phyloP scores from a whole-genome alignment of 2,797 vertebrate species.

The Pygocentrus nattereri region DNA sequence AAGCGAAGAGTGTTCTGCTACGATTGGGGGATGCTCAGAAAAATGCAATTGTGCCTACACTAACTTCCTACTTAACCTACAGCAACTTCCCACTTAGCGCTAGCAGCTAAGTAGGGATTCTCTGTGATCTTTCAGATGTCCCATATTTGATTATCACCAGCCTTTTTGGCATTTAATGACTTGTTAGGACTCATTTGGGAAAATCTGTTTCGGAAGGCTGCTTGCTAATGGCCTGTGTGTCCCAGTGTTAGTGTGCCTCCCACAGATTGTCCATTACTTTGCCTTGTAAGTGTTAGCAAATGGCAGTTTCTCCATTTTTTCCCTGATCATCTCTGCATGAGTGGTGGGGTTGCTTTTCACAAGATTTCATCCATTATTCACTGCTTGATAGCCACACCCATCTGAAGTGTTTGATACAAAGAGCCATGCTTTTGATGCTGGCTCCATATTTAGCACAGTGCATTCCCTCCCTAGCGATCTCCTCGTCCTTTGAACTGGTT shows the following conservation, averaged over 20 bases:
- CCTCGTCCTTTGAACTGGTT: constrained; percentile 63
- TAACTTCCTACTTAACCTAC: not conserved
- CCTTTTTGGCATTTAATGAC: constrained; percentile 16
- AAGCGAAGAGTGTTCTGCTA: constrained; percentile 54
- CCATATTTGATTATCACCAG: constrained; percentile 31
- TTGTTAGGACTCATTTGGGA: constrained; percentile 31
- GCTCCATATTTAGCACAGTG: constrained; percentile 55
- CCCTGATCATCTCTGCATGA: not conserved
- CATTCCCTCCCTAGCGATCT: constrained; percentile 11
- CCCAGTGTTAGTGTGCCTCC: not conserved
- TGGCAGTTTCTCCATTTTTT: not conserved
- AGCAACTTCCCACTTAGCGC: constrained; percentile 20
- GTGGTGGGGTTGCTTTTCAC: not conserved
- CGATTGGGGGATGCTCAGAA: constrained; percentile 23
- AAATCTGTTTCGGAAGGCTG: constrained; percentile 27
- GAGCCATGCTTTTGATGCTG: constrained; percentile 33
- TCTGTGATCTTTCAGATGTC: constrained; percentile 12
- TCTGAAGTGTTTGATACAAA: constrained; percentile 31
- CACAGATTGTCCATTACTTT: not conserved
- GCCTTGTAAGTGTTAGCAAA: not conserved
- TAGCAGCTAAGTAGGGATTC: constrained; percentile 20
- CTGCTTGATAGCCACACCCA: constrained; percentile 14
- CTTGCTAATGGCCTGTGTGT: constrained; percentile 36
- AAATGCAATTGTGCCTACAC: constrained; percentile 22
- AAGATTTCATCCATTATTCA: constrained; percentile 7